These are phyloP conservation scores for Nymphalis io DNA, from an alignment of 1,140 invertebrate species.

Conservation along the genomic window DNA sequence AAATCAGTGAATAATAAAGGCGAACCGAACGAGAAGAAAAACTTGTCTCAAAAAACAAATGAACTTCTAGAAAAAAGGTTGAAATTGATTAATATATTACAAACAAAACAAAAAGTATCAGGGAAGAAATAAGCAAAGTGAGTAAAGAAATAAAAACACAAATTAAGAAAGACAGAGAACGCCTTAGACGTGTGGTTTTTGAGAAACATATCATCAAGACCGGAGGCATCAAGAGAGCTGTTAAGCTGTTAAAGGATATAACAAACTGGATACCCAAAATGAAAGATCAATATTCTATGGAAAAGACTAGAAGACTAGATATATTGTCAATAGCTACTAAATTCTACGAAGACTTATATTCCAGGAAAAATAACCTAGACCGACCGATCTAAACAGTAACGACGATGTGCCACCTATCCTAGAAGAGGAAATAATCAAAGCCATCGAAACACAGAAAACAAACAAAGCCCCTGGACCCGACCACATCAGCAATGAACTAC, in stretches of 20 bases:
- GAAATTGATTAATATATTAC: too few species aligned
- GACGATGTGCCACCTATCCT: constrained; percentile 18
- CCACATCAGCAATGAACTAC: too few species aligned
- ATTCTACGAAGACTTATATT: constrained; percentile 12
- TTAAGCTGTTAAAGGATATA: background rate
- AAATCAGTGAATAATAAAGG: background rate
- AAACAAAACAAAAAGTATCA: too few species aligned
- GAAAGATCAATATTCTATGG: constrained; percentile 11
- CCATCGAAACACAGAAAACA: constrained; percentile 10
- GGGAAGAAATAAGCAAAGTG: too few species aligned
- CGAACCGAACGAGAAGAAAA: background rate
- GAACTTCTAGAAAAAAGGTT: too few species aligned
- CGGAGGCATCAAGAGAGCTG: too few species aligned
- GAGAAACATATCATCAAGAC: too few species aligned
- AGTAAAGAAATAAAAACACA: too few species aligned
- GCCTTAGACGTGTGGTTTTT: too few species aligned
- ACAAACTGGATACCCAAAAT: constrained; percentile 24
- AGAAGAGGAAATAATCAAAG: constrained; percentile 11
- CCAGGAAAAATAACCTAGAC: constrained; percentile 6
- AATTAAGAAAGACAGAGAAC: too few species aligned
- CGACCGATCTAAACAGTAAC: constrained; percentile 1
- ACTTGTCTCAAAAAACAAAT: constrained; percentile 1
- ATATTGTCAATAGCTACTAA: too few species aligned
- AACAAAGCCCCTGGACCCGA: background rate
- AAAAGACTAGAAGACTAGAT: constrained; percentile 19